Evolutionary conservation across 2,797 vertebrate genomes (phyloP), one percentile per base, ranked within the genome.

Genomic region (Thripadectes ignobilis): DNA sequence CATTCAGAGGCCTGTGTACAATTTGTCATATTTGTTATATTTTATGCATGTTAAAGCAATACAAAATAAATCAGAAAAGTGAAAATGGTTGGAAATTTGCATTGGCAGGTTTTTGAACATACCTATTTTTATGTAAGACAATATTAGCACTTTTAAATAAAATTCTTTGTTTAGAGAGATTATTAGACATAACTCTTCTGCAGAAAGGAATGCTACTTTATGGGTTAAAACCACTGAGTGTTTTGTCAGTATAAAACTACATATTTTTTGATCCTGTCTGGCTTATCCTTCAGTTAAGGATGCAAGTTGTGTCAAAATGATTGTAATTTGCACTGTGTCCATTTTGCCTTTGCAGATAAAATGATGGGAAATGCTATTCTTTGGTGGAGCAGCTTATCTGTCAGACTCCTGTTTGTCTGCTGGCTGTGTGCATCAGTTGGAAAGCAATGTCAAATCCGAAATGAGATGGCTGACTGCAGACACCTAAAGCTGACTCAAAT

Each of bases 391-490:
- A 67, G 38, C 58, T 85, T 97, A 8, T 73, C 66, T 75, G 84
- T 92, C 54, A 96, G 65, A 58, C 59, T 87, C 65, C 22, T 95
- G 72, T 72, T 65, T 58, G 36, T 88, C 62, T 93, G 45, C 80
- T 36, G 83, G 66, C 63, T 65, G 7, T 63, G 6, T 57, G 66
- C 62, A 38, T 52, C 58, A 67, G 61, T 9, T 41, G 69, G 95
- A 88, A 93, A 92, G 17, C 78, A 85, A 23, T 99, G 99, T 94
- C 54, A 4, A 1, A 96, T 99, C 67, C 79, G 36, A 43, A 68
- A 95, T 10, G 95, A 92, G 89, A 95, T 66, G 68, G 99, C 99
- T 6, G 99, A 99, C 97, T 99, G 99, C 95, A 99, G 98, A 91
- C 99, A 99, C 88, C 97, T 98, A 89, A 98, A 98, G 55, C 97